Base-by-base conservation (phyloP, 2,888 invertebrate species). In the Phortica okadai region DNA sequence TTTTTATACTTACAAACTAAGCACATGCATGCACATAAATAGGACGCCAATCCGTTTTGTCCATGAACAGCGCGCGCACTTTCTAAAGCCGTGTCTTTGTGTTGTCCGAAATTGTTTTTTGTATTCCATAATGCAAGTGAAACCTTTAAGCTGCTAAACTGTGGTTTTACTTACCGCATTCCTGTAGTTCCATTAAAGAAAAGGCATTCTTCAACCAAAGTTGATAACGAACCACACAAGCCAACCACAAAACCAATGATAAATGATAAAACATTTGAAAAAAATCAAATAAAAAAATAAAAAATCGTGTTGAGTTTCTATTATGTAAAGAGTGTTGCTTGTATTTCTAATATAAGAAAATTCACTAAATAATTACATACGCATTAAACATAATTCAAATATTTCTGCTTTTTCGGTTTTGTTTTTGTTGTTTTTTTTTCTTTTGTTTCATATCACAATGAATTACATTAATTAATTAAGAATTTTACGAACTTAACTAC, bases 381-480 rank as follows among this genome's bases (percentile, higher is more conserved):
- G 42, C 79, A 80, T 78, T 50, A 56, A 72, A 44, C 78, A 86
- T 88, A 85, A 83, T 41, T 83, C 74, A 77, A 80, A 33, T 33
- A 83, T 85, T 84, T 84, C 83, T 87, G 83, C 88, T 86, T 88
- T 83, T 62, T 85, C 16, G 16, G 50, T 59, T 16, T 59, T 59
- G 21, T 59, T 59, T 59, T 59, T 33, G 33, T 33, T 33, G 59
- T 59, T 21, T 21, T 84, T 84, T 84, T 86, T 84, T 87, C 81
- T 86, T 86, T 87, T 83, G 84, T 14, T 64, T 85, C 54, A 54
- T 86, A 86, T 89, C 85, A 86, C 85, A 86, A 86, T 87, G 80
- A 85, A 85, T 87, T 86, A 86, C 85, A 25, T 21, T 66, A 59
- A 59, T 59, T 67, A 67, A 42, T 67, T 67, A 67, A 67, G n/a